Conservation (phyloP, 1,140 invertebrate species). For the Orchestia grillus region DNA sequence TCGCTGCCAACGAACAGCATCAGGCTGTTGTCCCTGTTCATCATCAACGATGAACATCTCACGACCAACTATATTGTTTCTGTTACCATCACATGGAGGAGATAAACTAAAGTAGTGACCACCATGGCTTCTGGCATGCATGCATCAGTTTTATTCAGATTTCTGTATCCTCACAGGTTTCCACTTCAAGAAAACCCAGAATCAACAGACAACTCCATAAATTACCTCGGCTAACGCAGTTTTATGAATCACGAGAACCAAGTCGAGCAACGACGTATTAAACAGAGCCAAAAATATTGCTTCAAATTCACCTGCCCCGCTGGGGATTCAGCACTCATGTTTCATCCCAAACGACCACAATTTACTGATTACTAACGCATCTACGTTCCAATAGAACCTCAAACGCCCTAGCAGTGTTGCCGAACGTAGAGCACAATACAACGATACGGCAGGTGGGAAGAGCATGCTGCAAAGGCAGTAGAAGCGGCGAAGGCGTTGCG, state of each 20-base stretch:
- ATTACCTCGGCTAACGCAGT: no score
- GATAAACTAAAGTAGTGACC: no score
- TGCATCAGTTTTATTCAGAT: no score
- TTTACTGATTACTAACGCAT: not conserved
- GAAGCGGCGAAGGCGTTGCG: no score
- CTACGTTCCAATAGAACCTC: not conserved
- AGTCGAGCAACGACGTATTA: no score
- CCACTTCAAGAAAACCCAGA: no score
- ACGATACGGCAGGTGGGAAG: not conserved
- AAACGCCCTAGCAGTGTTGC: not conserved
- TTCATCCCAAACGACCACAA: not conserved
- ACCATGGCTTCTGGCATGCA: no score
- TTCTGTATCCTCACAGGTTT: no score
- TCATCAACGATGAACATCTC: not conserved
- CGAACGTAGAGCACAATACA: not conserved
- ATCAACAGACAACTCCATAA: no score
- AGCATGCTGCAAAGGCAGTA: not conserved
- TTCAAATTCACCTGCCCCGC: not conserved
- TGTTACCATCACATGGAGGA: no score
- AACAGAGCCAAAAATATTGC: no score
- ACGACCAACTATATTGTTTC: not conserved
- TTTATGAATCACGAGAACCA: no score
- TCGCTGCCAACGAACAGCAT: not conserved
- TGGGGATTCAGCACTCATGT: not conserved
- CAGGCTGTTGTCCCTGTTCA: not conserved